Evolutionary conservation across 2,113 vertebrate species (phyloP), one percentile per base, ranked within the genome.

Genomic region (Ictalurus furcatus): DNA sequence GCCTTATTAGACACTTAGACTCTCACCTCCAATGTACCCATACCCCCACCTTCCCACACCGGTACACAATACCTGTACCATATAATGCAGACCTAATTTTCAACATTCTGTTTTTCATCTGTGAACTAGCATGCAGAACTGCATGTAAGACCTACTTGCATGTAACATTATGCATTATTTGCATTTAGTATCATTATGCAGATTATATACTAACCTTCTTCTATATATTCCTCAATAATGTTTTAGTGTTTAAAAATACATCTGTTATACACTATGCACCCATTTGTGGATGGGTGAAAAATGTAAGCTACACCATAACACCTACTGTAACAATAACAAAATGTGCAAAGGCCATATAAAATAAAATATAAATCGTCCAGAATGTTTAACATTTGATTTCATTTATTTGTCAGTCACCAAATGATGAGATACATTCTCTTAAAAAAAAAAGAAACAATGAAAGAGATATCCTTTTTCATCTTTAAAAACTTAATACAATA

Each of bases 381-480:
- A 90, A 90, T 88, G 40, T 37, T 82, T 59, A 85, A 84, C 92
- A 63, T 94, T 94, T 93, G 92, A 93, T 93, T 93, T 95, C 90
- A 95, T 96, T 96, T 96, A 95, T 96, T 96, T 96, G 95, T 94
- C 95, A 95, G 95, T 96, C 95, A 96, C 94, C 94, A 95, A 94
- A 96, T 95, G 95, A 96, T 96, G 92, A 96, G 95, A 96, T 96
- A 96, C 96, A 96, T 96, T 96, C 94, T 96, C 94, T 96, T 95
- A 95, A 94, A 96, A 92, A 96, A 92, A 34, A 96, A 96, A 95
- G 94, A 94, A 95, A 95, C 95, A 95, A 94, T 94, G 94, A 94
- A 95, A 95, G 94, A 92, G 91, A 94, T 94, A 93, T 92, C 94
- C 90, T 93, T 94, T 95, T 94, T 87, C 93, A 93, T 84, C 6